Conservation (phyloP, 2,797 vertebrate genomes). For the Sebastes paucispinis region DNA sequence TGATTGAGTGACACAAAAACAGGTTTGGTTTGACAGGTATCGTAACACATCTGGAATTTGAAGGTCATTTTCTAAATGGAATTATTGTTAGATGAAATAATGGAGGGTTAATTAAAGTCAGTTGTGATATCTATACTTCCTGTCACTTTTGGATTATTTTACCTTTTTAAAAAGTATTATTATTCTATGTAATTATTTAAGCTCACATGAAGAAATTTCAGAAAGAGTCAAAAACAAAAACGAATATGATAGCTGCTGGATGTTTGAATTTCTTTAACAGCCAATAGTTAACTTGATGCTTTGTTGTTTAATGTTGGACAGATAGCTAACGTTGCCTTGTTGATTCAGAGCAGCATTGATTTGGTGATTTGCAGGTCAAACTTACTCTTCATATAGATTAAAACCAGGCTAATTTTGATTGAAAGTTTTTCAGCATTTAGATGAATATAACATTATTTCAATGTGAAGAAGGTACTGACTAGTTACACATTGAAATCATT, state of each 20-base stretch:
- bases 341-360: background rate
- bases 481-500: background rate
- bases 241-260: background rate
- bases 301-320: background rate
- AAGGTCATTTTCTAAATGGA: background rate
- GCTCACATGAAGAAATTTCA: background rate
- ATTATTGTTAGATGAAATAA: background rate
- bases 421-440: background rate
- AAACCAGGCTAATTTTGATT: background rate
- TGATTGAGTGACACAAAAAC: background rate
- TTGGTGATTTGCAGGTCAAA: background rate
- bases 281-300: rapidly evolving
- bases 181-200: background rate
- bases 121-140: background rate
- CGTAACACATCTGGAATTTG: background rate
- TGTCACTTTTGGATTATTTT: background rate
- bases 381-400: background rate
- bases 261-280: background rate
- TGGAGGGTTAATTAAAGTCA: background rate
- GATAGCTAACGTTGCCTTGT: background rate
- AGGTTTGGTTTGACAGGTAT: background rate
- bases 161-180: background rate
- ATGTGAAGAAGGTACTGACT: background rate
- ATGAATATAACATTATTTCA: background rate
- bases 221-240: background rate